Percentiles rank a stretch among this genome's conserved stretches.
Conservation (phyloP, 1,140 invertebrate genomes). For the Plodia interpunctella region DNA sequence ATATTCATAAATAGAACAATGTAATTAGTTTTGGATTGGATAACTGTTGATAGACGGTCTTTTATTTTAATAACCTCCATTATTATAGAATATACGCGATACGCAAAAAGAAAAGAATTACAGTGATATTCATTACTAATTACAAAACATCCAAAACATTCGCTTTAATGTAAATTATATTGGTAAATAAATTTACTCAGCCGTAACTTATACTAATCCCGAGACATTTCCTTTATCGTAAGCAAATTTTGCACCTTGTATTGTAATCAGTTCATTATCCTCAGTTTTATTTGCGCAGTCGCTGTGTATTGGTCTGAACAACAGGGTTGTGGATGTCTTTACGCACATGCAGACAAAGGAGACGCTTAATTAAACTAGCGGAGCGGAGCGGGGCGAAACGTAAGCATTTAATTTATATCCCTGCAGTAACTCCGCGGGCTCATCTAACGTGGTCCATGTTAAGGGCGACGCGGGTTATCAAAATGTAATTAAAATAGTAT, state of each 20-base stretch:
- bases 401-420: conserved; percentile 76
- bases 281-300: background rate
- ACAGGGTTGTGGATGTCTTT: conserved; percentile 52
- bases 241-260: conserved; percentile 8
- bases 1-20: too few relatives aligned
- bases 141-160: background rate
- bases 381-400: conserved; percentile 58
- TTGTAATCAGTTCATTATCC: conserved; percentile 9
- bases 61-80: too few relatives aligned
- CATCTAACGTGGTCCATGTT: conserved; percentile 36
- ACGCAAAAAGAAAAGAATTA: too few relatives aligned
- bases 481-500: too few relatives aligned
- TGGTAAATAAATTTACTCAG: background rate
- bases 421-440: conserved; percentile 72
- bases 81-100: too few relatives aligned
- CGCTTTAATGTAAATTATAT: conserved; percentile 16
- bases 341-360: conserved; percentile 71
- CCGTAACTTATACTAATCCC: background rate
- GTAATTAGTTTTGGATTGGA: too few relatives aligned
- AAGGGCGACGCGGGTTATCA: conserved; percentile 29
- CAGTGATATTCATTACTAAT: too few relatives aligned
- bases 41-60: too few relatives aligned
- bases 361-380: conserved; percentile 75
- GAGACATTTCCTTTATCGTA: background rate
- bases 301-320: conserved; percentile 30